Percentiles rank a stretch among this genome's conserved stretches.
phyloP scores from a whole-genome alignment of 2,888 invertebrate species.

The Galerucella nymphaeae region DNA sequence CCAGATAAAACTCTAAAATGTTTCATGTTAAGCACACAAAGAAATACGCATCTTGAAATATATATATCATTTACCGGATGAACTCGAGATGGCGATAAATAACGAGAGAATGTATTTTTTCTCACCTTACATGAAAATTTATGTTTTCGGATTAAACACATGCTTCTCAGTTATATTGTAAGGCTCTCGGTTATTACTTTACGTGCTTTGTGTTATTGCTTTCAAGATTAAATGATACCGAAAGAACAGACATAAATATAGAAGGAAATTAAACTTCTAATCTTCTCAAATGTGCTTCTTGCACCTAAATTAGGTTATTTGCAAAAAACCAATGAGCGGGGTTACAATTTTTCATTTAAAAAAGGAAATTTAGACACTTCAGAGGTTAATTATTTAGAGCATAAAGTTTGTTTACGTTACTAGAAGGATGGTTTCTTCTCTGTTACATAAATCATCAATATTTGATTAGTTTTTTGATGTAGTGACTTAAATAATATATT shows the following conservation, averaged over 20 bases:
- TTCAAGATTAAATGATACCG: conserved; percentile 8
- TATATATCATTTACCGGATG: conserved; percentile 18
- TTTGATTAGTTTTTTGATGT: too few relatives aligned
- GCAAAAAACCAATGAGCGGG: not conserved
- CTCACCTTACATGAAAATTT: conserved; percentile 25
- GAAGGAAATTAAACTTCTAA: not conserved
- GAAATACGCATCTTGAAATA: conserved; percentile 20
- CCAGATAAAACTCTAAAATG: conserved; percentile 23
- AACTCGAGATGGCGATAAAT: conserved; percentile 24
- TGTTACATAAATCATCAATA: too few relatives aligned
- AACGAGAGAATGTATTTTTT: conserved; percentile 24
- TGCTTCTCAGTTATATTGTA: conserved; percentile 21
- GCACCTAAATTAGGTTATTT: not conserved
- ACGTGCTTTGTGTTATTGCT: conserved; percentile 16
- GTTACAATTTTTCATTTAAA: not conserved
- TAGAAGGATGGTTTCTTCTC: too few relatives aligned
- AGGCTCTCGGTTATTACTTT: conserved; percentile 22
- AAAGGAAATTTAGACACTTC: not conserved
- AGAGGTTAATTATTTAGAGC: too few relatives aligned
- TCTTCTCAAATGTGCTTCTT: not conserved
- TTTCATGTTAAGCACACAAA: conserved; percentile 21
- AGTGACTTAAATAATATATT: too few relatives aligned
- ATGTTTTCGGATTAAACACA: conserved; percentile 30
- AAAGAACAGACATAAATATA: conserved; percentile 15
- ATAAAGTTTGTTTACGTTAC: too few relatives aligned